phyloP scores from a whole-genome alignment of 2,888 invertebrate genomes.

The Halictus quadricinctus region DNA sequence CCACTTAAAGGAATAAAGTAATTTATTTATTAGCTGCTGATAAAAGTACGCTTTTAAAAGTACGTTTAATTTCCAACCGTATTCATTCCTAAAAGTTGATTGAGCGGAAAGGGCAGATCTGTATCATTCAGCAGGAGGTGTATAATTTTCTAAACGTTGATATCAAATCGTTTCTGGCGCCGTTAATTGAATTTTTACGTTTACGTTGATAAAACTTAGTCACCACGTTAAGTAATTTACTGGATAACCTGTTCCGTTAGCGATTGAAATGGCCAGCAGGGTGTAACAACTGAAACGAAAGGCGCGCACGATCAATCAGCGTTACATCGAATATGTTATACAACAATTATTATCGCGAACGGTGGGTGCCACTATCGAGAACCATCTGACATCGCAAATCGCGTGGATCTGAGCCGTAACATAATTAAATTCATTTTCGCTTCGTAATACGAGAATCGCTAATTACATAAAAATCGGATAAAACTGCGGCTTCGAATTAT shows the following conservation, averaged over 20 bases:
- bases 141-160: too few relatives aligned
- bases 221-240: neutral
- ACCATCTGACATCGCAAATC: neutral
- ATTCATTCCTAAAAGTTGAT: neutral
- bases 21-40: neutral
- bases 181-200: neutral
- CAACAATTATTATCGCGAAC: neutral
- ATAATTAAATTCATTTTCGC: neutral
- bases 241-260: neutral
- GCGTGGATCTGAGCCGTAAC: neutral
- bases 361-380: neutral
- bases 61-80: neutral
- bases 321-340: neutral
- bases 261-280: neutral
- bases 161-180: neutral
- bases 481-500: neutral
- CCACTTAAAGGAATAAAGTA: neutral
- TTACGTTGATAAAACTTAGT: too few relatives aligned
- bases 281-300: neutral
- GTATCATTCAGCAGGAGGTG: neutral
- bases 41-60: neutral
- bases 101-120: neutral
- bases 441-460: neutral
- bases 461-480: neutral
- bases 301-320: neutral